phyloP scores from a whole-genome alignment of 2,797 vertebrate genomes.

The Trichosurus vulpecula region DNA sequence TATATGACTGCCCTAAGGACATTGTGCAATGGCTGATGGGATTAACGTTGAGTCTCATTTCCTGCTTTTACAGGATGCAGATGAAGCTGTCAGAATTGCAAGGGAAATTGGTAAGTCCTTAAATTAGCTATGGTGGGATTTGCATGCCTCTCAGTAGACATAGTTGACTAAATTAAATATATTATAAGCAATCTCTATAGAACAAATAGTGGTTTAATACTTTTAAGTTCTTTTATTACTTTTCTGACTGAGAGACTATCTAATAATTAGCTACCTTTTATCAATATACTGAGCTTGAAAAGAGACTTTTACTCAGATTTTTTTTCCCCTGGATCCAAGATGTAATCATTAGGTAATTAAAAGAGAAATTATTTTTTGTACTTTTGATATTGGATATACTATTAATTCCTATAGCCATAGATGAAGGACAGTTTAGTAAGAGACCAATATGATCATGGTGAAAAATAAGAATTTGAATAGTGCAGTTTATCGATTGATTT shows the following conservation, averaged over 20 bases:
- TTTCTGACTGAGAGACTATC: conserved; percentile 76
- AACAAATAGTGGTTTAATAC: conserved; percentile 85
- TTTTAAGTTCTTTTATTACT: conserved; percentile 80
- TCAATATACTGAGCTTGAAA: conserved; percentile 73
- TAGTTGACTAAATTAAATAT: conserved; percentile 85
- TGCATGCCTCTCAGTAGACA: conserved; percentile 86
- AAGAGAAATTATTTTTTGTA: conserved; percentile 53
- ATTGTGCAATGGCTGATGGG: conserved; percentile 87
- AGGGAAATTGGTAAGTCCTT: conserved; percentile 95
- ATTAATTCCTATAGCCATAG: conserved; percentile 16
- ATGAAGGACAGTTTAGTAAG: conserved; percentile 23
- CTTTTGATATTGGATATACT: conserved; percentile 48
- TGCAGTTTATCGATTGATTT: not conserved
- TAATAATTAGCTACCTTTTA: conserved; percentile 71
- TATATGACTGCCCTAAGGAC: conserved; percentile 89
- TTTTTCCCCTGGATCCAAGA: conserved; percentile 56
- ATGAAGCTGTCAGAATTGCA: conserved; percentile 97
- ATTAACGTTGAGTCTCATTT: conserved; percentile 88
- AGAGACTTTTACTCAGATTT: conserved; percentile 69
- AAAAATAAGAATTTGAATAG: not conserved
- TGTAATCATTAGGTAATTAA: conserved; percentile 60
- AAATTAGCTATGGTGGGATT: conserved; percentile 88
- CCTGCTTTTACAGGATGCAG: conserved; percentile 91
- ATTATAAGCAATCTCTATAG: conserved; percentile 84
- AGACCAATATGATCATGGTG: conserved; percentile 14